Evolutionary conservation across 1,140 invertebrate genomes (phyloP).

Genomic region (Drosophila varians): DNA sequence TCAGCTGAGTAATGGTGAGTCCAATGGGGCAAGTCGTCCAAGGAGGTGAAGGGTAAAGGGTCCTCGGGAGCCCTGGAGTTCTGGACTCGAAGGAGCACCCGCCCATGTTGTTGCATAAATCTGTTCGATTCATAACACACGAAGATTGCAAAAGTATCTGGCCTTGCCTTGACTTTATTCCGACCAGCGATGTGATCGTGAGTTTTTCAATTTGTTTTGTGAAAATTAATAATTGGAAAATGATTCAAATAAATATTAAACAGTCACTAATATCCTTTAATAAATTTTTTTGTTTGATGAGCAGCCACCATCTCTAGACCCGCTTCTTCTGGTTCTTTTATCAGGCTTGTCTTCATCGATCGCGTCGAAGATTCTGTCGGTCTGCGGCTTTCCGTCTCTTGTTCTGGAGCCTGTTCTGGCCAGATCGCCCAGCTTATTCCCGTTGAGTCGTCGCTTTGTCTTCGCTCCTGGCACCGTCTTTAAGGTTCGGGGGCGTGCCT

Average conservation of each 20-base stretch:
- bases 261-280: no score
- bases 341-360: constrained; percentile 63
- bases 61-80: not conserved
- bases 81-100: constrained; percentile 39
- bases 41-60: not conserved
- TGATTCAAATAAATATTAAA: no score
- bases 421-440: constrained; percentile 17
- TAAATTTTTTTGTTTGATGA: not conserved
- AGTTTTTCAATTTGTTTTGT: not conserved
- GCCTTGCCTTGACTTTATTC: constrained; percentile 31
- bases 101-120: constrained; percentile 64
- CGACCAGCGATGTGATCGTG: constrained; percentile 24
- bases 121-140: constrained; percentile 70
- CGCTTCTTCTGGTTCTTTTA: constrained; percentile 20
- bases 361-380: constrained; percentile 54
- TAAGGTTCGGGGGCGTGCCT: constrained; percentile 31
- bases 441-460: constrained; percentile 49
- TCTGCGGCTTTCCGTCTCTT: constrained; percentile 10
- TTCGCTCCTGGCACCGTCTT: constrained; percentile 28
- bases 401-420: constrained; percentile 19
- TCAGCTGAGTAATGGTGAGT: constrained; percentile 10
- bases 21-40: not conserved
- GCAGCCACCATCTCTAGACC: constrained; percentile 4
- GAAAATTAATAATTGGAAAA: no score
- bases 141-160: constrained; percentile 54